Evolutionary conservation across 2,797 vertebrate genomes (phyloP), one percentile per base, ranked within the genome.

Genomic region (Hoplostethus atlanticus): DNA sequence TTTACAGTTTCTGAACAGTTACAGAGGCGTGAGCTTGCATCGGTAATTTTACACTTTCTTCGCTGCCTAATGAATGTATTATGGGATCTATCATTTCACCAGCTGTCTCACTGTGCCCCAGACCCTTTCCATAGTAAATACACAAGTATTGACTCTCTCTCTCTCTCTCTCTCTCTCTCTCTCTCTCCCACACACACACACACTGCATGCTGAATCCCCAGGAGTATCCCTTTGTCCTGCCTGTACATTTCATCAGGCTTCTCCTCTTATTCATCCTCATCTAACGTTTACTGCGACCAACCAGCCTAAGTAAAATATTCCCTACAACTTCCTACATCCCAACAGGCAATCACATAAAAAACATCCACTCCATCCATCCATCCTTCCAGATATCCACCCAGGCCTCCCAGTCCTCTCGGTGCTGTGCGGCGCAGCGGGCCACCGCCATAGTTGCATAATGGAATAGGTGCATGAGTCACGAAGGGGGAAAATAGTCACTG

Each of bases 391-490:
- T 62, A 63, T 88, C 47, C 66, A 59, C 50, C 66, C 52, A 69
- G 30, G 54, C 30, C 68, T 81, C 80, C 72, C 75, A 76, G 67
- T 56, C 80, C 62, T 78, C 76, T 79, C 9, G 52, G 76, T 85
- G 80, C 79, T 16, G 12, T 59, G 28, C 11, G 52, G 63, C 60
- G 55, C 59, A 42, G 31, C 8, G 30, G 70, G 44, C 46, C 31
- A 25, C 69, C 42, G 31, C 44, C 40, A 12, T 12, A 60, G 66
- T 83, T 81, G 76, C 68, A 70, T 77, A 84, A 83, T 58, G 63
- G 65, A 59, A 75, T 52, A 56, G 74, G 55, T 0, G 68, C 31
- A 69, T 87, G 87, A 91, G 79, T 92, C 89, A 92, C 16, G 1
- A 38, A 79, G 56, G 68, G 13, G 53, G 66, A 48, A 17, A 12